phyloP scores from a whole-genome alignment of 1,140 invertebrate species.

The Nautilus pompilius region DNA sequence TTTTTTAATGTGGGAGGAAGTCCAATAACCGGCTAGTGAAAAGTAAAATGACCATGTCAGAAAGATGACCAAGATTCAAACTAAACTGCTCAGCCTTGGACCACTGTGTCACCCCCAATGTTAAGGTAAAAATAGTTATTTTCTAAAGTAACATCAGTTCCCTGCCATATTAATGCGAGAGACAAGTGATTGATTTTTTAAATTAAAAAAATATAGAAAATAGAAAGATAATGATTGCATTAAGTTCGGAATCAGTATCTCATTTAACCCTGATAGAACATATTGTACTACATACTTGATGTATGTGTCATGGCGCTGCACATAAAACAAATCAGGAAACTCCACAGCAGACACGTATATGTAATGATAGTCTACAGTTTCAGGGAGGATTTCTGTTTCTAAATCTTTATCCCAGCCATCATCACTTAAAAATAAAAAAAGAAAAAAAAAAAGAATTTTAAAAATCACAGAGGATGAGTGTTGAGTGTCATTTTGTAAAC shows the following conservation, averaged over 20 bases:
- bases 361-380: constrained; percentile 17
- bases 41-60: no score
- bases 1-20: no score
- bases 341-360: constrained; percentile 21
- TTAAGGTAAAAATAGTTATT: no score
- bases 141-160: no score
- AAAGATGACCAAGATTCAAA: no score
- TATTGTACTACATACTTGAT: constrained; percentile 15
- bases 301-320: constrained; percentile 16
- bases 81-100: no score
- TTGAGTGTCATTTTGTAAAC: constrained; percentile 4
- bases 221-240: background rate
- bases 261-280: background rate
- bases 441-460: background rate
- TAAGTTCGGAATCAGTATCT: background rate
- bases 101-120: no score
- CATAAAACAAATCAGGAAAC: constrained; percentile 20
- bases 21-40: no score
- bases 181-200: no score
- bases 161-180: no score
- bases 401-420: constrained; percentile 13
- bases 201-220: background rate
- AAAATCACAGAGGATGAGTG: background rate
- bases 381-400: constrained; percentile 20
- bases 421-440: background rate